Conservation (phyloP, 2,888 invertebrate species). For the Drosophila yooni region DNA sequence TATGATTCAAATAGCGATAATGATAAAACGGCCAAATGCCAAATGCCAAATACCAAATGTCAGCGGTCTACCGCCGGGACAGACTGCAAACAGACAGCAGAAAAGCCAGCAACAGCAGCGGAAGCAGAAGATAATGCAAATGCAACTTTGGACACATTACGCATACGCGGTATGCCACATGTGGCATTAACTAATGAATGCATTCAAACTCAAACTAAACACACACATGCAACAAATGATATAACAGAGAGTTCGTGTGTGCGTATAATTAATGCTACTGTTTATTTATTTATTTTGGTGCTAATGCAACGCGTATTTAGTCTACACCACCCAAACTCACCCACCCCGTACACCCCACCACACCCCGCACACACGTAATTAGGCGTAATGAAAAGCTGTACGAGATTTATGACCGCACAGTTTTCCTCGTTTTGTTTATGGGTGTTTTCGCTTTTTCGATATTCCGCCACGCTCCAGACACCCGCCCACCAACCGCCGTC, state of each 20-base stretch:
- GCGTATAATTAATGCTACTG: conserved; percentile 57
- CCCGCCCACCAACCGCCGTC: not conserved
- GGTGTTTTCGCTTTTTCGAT: conserved; percentile 15
- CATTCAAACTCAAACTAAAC: conserved; percentile 40
- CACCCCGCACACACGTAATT: conserved; percentile 41
- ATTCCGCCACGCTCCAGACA: not conserved
- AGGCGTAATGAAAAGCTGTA: conserved; percentile 64
- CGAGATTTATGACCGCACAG: conserved; percentile 56
- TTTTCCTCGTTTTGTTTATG: conserved; percentile 46
- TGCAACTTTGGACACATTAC: conserved; percentile 29
- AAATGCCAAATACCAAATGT: conserved; percentile 21
- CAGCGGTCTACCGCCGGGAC: conserved; percentile 22
- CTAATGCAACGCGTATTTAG: conserved; percentile 45
- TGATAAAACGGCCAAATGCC: conserved; percentile 20
- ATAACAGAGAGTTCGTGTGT: not conserved
- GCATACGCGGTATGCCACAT: conserved; percentile 37
- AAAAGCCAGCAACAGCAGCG: not conserved
- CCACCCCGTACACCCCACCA: no score
- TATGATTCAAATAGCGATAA: conserved; percentile 17
- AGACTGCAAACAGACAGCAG: conserved; percentile 12
- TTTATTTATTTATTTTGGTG: conserved; percentile 58
- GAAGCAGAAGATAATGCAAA: not conserved
- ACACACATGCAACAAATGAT: conserved; percentile 16
- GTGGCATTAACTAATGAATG: conserved; percentile 20
- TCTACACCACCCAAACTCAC: not conserved